phyloP scores from a whole-genome alignment of 1,140 invertebrate species.

The Apis florea region DNA sequence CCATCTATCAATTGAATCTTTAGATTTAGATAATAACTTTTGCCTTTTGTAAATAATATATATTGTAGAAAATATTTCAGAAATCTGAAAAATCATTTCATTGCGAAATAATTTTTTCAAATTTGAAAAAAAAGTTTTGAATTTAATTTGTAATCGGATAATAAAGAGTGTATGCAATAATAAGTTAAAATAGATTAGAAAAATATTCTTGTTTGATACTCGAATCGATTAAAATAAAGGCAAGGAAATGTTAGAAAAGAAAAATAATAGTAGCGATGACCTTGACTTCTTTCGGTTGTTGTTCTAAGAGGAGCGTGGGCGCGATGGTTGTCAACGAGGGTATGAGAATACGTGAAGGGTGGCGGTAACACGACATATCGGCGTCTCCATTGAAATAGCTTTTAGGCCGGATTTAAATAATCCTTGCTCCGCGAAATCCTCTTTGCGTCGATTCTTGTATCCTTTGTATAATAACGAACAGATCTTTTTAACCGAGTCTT shows the following conservation, averaged over 20 bases:
- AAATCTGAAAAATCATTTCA: too few relatives aligned
- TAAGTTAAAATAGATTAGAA: too few relatives aligned
- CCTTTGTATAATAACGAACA: conserved; percentile 11
- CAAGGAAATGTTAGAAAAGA: conserved; percentile 14
- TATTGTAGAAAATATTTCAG: too few relatives aligned
- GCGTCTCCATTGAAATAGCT: conserved; percentile 35
- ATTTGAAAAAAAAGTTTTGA: too few relatives aligned
- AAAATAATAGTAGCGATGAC: conserved; percentile 38
- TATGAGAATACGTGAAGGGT: conserved; percentile 24
- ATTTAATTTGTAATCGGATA: too few relatives aligned
- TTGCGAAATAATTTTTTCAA: too few relatives aligned
- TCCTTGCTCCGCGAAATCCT: conserved; percentile 39
- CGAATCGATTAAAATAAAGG: background rate
- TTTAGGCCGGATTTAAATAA: conserved; percentile 46
- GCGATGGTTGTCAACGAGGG: conserved; percentile 4
- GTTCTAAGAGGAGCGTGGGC: conserved; percentile 52
- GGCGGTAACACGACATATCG: conserved; percentile 29
- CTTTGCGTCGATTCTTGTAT: conserved; percentile 21
- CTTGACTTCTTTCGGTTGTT: conserved; percentile 64
- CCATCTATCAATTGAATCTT: background rate
- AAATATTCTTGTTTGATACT: background rate
- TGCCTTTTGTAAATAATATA: too few relatives aligned
- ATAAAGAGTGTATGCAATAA: too few relatives aligned
- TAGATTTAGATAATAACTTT: too few relatives aligned
- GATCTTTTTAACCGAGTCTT: conserved; percentile 29